These are phyloP conservation scores for Hyles lineata DNA, from an alignment of 2,888 invertebrate genomes.

Conservation along the genomic window DNA sequence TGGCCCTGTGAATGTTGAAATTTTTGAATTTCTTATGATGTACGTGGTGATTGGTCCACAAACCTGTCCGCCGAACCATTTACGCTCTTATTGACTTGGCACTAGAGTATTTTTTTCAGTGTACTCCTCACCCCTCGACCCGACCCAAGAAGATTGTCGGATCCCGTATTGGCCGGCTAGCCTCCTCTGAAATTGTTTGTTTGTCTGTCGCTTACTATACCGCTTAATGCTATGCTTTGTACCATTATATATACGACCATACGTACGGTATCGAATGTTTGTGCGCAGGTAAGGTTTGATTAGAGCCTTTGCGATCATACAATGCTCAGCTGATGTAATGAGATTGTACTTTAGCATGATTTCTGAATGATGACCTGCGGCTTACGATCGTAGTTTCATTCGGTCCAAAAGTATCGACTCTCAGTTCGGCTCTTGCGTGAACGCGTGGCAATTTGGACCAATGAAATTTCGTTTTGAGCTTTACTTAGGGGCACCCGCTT, in stretches of 20 bases:
- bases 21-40: slow-evolving; percentile 34
- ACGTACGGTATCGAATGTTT: slow-evolving; percentile 40
- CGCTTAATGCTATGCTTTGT: slow-evolving; percentile 79
- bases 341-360: slow-evolving; percentile 28
- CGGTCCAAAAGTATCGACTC: not conserved
- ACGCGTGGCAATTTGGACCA: not conserved
- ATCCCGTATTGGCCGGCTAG: slow-evolving; percentile 81
- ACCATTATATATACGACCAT: slow-evolving; percentile 47
- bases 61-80: slow-evolving; percentile 75
- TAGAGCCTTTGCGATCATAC: slow-evolving; percentile 24
- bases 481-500: slow-evolving; percentile 34
- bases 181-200: slow-evolving; percentile 84
- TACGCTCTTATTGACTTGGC: slow-evolving; percentile 81
- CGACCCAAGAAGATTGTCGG: slow-evolving; percentile 80
- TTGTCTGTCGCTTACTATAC: slow-evolving; percentile 75
- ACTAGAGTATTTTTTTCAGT: slow-evolving; percentile 85
- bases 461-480: slow-evolving; percentile 20
- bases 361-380: slow-evolving; percentile 22
- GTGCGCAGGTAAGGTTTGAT: slow-evolving; percentile 42
- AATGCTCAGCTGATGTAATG: slow-evolving; percentile 21
- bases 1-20: slow-evolving; percentile 52
- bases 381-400: slow-evolving; percentile 27
- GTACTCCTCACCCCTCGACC: slow-evolving; percentile 86
- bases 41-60: slow-evolving; percentile 48
- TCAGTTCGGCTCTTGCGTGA: not conserved